phyloP scores from a whole-genome alignment of 2,113 vertebrate species.

The Siphamia tubifer region DNA sequence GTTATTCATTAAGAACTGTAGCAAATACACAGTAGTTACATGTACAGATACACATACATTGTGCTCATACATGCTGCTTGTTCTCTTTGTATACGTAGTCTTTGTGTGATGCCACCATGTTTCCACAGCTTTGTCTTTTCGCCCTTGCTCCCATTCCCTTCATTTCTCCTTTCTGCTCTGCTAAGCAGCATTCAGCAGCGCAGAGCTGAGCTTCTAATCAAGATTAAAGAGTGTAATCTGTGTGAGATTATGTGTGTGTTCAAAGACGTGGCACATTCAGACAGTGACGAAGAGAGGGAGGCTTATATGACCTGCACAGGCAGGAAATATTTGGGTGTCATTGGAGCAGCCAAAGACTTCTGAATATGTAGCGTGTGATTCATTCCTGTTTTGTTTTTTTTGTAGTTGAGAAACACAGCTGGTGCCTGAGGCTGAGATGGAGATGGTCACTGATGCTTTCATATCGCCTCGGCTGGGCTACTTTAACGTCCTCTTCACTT shows the following conservation, averaged over 20 bases:
- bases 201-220: constrained; percentile 23
- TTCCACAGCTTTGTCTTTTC: constrained; percentile 11
- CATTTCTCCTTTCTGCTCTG: constrained; percentile 22
- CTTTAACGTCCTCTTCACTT: no score
- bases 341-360: no score
- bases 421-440: no score
- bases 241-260: neutral
- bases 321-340: no score
- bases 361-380: no score
- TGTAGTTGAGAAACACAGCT: no score
- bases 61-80: neutral
- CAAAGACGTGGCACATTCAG: neutral
- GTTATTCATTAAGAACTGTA: no score
- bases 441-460: no score
- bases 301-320: neutral
- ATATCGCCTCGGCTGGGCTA: no score
- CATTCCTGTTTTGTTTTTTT: no score
- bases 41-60: no score
- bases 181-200: constrained; percentile 9
- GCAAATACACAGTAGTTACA: no score
- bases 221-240: constrained; percentile 33
- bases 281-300: neutral
- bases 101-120: neutral
- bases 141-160: constrained; percentile 15
- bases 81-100: neutral